Evolutionary conservation across 2,113 vertebrate species (phyloP), one percentile per base, ranked within the genome.

Genomic region (Ochotona princeps): DNA sequence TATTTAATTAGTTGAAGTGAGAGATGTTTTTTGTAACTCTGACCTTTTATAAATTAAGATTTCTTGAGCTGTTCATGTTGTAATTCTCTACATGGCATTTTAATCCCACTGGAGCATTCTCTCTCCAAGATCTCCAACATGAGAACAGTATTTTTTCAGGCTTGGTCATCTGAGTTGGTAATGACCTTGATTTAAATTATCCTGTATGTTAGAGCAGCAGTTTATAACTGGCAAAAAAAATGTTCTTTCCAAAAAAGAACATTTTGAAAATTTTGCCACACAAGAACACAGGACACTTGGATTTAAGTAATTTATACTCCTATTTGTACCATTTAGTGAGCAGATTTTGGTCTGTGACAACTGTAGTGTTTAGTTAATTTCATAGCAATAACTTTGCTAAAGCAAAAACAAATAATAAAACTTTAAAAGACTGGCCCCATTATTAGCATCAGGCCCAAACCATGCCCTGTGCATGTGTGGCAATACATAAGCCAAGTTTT

Each of bases 11-110:
- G 90, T 94, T 96, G 96, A 96, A 97, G 92, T 95, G 95, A 97
- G 90, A 35, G 66, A 94, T 97, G 81, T 89, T 97, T 96, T 97
- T 96, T 94, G 94, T 96, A 92, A 96, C 94, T 96, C 95, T 93
- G 96, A 97, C 97, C 97, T 97, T 97, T 97, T 90, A 89, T 95
- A 97, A 96, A 97, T 97, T 96, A 96, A 96, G 96, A 97, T 96
- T 96, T 97, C 97, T 97, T 85, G 96, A 97, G 87, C 91, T 95
- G 54, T 91, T 96, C 96, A 1, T 66, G 87, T 76, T 92, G 54
- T 96, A 97, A 97, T 94, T 97, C 95, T 96, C 94, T 66, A 25
- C 87, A 79, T 89, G 89, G 72, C 61, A 17, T 96, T 95, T 96
- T 95, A 95, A 85, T 96, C 94, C 95, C 93, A 72, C 85, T 88